A percentile compares a stretch with the other conserved stretches of the same genome.
These are phyloP conservation scores for Leptoclinus maculatus DNA, from an alignment of 2,797 vertebrate species.

Conservation along the genomic window DNA sequence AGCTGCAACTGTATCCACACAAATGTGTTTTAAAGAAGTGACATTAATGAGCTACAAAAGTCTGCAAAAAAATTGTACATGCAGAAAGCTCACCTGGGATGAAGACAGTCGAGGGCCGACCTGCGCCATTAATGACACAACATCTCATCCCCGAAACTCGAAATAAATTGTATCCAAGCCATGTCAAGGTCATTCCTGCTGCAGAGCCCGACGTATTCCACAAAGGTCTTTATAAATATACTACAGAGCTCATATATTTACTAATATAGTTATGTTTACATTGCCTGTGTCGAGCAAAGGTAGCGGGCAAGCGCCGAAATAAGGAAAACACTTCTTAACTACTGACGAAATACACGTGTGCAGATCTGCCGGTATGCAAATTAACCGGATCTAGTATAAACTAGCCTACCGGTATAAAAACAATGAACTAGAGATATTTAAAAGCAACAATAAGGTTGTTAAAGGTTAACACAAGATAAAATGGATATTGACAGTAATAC, in stretches of 20 bases:
- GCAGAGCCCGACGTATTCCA: background rate
- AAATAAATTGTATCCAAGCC: background rate
- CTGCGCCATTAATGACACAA: background rate
- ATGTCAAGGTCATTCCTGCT: background rate
- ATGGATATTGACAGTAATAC: too few relatives aligned
- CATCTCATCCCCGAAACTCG: background rate
- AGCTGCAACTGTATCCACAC: background rate
- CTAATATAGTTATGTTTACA: too few relatives aligned
- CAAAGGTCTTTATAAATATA: background rate
- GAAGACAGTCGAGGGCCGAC: background rate
- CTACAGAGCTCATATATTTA: background rate
- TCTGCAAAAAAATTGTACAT: background rate
- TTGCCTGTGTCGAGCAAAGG: background rate
- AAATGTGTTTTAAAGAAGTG: background rate
- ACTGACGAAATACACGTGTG: background rate
- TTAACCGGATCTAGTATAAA: background rate
- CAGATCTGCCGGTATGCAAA: too few relatives aligned
- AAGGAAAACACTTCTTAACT: background rate
- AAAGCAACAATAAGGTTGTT: too few relatives aligned
- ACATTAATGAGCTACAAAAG: background rate
- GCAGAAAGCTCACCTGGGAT: background rate
- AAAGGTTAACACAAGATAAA: too few relatives aligned
- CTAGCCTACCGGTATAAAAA: background rate
- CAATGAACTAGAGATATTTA: too few relatives aligned
- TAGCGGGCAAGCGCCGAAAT: too few relatives aligned